Evolutionary conservation across 2,888 invertebrate genomes (phyloP), one percentile per base, ranked within the genome.

Genomic region (Actias luna): DNA sequence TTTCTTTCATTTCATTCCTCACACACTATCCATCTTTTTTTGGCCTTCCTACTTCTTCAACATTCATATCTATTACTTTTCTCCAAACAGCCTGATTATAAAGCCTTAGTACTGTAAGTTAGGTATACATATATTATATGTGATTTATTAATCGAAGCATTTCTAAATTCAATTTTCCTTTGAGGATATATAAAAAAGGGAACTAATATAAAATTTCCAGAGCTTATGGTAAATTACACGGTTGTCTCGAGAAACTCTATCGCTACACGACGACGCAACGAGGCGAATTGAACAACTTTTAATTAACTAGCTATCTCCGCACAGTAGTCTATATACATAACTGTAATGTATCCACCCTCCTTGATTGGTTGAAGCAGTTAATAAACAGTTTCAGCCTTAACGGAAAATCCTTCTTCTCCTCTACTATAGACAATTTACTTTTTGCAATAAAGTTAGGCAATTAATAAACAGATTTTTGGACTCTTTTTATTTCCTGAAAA

Each of bases 151-250:
- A 10, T 50, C 46, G 46, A 25, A 25, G 0, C 25, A 50, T 25
- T 25, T 50, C 10, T 25, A 50, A 50, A 12, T 1, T 8, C 12
- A 25, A 50, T 12, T 25, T 50, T 25, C 1, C 46, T 50, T 50
- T 25, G 12, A 50, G n/a, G n/a, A 25, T 50, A 25, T 25, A 12
- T 50, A 55, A 29, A 29, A 55, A 16, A 29, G 5, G 18, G n/a
- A 55, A 29, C 29, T 55, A 69, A 68, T 65, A 69, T 61, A 69
- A 55, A 55, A 55, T 5, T 55, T 55, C 29, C 55, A 7, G 29
- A 55, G 55, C 29, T 16, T 27, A 16, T 29, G 14, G 7, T 29
- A 55, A 29, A 29, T 55, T 55, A 27, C 55, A 55, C n/a, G 55
- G 8, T 5, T 16, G 7, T n/a, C 16, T 10, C n/a, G 29, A n/a